phyloP scores from a whole-genome alignment of 2,797 vertebrate genomes.

The Rhabdomys pumilio region DNA sequence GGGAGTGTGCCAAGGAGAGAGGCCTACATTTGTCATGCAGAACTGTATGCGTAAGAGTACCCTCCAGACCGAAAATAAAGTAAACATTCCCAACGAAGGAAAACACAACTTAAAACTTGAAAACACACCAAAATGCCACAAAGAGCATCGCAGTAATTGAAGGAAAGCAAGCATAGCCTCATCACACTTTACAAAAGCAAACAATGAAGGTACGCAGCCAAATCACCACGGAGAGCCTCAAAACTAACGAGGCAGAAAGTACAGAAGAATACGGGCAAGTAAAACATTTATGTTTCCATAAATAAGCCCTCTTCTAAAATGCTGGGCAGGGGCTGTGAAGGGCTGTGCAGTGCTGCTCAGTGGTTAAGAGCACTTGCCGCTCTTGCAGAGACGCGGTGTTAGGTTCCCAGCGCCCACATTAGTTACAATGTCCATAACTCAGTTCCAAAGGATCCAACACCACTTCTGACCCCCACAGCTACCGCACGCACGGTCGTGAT shows the following conservation, averaged over 20 bases:
- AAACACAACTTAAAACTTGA: constrained; percentile 9
- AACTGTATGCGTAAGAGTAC: not conserved
- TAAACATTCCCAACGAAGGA: not conserved
- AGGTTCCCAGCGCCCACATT: not conserved
- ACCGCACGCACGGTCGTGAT: not conserved
- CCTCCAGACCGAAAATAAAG: not conserved
- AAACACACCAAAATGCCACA: not conserved
- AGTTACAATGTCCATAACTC: not conserved
- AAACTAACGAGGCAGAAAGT: not conserved
- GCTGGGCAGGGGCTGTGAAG: not conserved
- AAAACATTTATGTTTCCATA: not conserved
- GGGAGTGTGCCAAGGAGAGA: not conserved
- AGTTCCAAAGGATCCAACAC: not conserved
- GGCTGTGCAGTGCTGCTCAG: not conserved
- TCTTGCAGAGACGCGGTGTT: not conserved
- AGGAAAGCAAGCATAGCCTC: not conserved
- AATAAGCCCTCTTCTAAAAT: not conserved
- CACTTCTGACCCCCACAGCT: not conserved
- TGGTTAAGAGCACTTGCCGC: not conserved
- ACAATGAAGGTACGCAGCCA: not conserved
- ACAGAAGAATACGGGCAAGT: not conserved
- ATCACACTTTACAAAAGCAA: not conserved
- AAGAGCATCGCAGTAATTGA: not conserved
- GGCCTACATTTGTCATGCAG: not conserved
- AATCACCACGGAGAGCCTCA: not conserved